Percentiles rank a stretch among this genome's conserved stretches.
Evolutionary conservation across 2,113 vertebrate species (phyloP).

Genomic region (Zeus faber): DNA sequence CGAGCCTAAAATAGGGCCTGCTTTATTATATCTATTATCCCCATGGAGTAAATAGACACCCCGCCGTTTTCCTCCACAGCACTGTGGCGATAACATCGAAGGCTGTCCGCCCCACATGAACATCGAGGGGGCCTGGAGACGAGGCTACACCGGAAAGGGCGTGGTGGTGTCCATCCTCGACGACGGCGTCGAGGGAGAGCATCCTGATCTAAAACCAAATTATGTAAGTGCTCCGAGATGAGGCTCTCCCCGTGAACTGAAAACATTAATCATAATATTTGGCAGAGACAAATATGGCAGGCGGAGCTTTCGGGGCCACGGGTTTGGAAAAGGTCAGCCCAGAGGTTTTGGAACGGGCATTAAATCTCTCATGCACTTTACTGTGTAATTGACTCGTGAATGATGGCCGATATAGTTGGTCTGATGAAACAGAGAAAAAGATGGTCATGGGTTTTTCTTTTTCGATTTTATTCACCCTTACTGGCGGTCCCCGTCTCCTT

Average conservation of each 20-base stretch:
- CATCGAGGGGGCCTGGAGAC: conserved; percentile 89
- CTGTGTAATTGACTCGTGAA: conserved; percentile 47
- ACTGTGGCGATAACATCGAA: conserved; percentile 80
- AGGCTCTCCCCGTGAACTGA: conserved; percentile 36
- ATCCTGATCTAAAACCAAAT: conserved; percentile 92
- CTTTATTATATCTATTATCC: no score
- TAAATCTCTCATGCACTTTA: conserved; percentile 64
- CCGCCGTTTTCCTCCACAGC: conserved; percentile 69
- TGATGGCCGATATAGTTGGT: conserved; percentile 55
- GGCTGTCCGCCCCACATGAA: conserved; percentile 87
- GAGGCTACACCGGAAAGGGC: conserved; percentile 92
- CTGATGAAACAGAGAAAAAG: conserved; percentile 52
- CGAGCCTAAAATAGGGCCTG: no score
- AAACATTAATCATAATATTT: conserved; percentile 66
- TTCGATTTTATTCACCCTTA: conserved; percentile 31
- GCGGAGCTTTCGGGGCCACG: conserved; percentile 48
- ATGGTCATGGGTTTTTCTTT: conserved; percentile 46
- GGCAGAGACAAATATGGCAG: conserved; percentile 56
- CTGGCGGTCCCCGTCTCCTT: conserved; percentile 52
- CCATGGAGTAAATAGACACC: conserved; percentile 23
- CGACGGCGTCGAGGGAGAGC: conserved; percentile 89
- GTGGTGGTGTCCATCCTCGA: conserved; percentile 94
- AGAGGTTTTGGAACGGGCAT: conserved; percentile 58
- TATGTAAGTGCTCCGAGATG: conserved; percentile 84
- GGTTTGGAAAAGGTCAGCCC: conserved; percentile 49